Percentiles rank a stretch among this genome's conserved stretches.
These are phyloP conservation scores for Grantiella picta DNA, from an alignment of 2,113 vertebrate genomes.

Conservation along the genomic window DNA sequence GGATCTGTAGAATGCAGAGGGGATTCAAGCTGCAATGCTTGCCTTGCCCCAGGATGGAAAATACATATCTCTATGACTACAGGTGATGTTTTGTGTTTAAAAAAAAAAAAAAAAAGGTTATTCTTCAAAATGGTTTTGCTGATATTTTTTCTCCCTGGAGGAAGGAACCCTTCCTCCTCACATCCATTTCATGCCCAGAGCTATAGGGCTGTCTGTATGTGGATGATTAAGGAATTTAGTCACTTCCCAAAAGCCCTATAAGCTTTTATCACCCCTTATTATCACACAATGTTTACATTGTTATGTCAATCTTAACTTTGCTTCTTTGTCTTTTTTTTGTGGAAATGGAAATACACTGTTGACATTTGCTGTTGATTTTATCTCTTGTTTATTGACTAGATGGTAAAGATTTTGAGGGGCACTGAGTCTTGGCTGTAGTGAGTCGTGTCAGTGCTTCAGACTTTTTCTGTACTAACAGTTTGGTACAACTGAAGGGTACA, in stretches of 20 bases:
- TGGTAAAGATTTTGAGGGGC: background rate
- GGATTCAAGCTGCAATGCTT: background rate
- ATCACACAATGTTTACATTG: background rate
- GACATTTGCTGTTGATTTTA: background rate
- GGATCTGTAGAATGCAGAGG: background rate
- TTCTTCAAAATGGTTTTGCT: background rate
- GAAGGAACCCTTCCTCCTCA: background rate
- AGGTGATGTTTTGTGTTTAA: fast-evolving
- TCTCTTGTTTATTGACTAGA: background rate
- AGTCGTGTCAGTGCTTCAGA: background rate
- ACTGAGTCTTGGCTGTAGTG: background rate
- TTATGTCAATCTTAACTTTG: background rate
- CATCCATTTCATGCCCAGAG: background rate
- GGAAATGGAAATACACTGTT: background rate
- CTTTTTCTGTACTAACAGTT: background rate
- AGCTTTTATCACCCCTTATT: background rate
- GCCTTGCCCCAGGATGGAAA: background rate
- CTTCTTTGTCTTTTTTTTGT: background rate
- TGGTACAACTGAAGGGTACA: background rate
- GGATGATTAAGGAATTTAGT: background rate
- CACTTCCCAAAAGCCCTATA: background rate
- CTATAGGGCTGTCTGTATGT: background rate
- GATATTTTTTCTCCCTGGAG: background rate
- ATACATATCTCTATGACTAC: background rate
- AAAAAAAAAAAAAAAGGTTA: background rate